Conservation (phyloP, 2,888 invertebrate species). For the Andrena chrysosceles region DNA sequence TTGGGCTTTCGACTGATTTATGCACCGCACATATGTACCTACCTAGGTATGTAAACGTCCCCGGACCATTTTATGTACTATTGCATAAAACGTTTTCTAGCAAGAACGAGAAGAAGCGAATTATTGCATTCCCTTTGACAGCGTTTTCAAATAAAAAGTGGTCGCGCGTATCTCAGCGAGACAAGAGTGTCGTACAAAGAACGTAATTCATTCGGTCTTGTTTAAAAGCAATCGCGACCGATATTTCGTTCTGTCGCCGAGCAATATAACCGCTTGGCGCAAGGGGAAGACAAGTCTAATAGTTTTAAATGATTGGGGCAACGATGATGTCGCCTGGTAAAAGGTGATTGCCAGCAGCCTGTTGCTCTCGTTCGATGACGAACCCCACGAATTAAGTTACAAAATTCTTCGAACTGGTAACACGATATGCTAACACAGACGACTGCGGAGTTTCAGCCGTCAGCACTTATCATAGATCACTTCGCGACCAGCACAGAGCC, state of each 20-base stretch:
- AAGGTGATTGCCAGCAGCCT: constrained; percentile 4
- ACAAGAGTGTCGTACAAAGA: background rate
- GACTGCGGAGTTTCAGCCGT: background rate
- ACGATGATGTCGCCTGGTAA: constrained; percentile 4
- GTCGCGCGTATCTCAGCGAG: background rate
- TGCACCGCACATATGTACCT: background rate
- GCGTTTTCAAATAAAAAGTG: background rate
- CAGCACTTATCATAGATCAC: background rate
- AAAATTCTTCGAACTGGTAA: constrained; percentile 58
- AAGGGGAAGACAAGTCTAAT: constrained; percentile 26
- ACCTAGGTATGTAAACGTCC: background rate
- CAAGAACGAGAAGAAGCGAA: background rate
- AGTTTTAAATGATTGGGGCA: constrained; percentile 35
- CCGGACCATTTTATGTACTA: background rate
- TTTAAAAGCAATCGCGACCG: constrained; percentile 44
- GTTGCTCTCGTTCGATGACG: constrained; percentile 10
- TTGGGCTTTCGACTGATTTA: background rate
- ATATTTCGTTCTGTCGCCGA: constrained; percentile 38
- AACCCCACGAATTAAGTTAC: constrained; percentile 41
- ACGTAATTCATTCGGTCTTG: constrained; percentile 37
- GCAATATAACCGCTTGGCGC: constrained; percentile 25
- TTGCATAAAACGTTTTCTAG: constrained; percentile 1
- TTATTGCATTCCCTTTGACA: background rate
- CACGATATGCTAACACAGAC: constrained; percentile 32
- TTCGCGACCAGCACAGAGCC: background rate